Evolutionary conservation across 2,797 vertebrate species (phyloP).

Genomic region (Poeciliopsis gracilis): DNA sequence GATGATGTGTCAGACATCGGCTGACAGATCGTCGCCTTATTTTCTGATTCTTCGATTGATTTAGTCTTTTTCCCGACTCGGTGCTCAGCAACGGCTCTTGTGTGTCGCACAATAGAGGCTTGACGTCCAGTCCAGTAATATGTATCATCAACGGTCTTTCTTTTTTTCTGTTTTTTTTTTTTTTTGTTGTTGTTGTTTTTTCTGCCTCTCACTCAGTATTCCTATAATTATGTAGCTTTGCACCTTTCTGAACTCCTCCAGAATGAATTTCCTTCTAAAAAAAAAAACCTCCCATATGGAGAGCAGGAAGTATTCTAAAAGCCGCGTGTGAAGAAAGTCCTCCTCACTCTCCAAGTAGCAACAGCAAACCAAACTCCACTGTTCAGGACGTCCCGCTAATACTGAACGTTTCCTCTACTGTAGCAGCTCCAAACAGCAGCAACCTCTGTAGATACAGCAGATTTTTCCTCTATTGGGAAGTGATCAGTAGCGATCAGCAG

Average conservation of each 20-base stretch:
- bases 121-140: too few relatives aligned
- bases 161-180: too few relatives aligned
- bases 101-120: too few relatives aligned
- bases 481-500: background rate
- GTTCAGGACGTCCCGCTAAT: background rate
- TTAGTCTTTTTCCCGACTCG: too few relatives aligned
- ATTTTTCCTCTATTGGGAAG: background rate
- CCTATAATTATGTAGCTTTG: background rate
- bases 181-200: too few relatives aligned
- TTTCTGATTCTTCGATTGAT: too few relatives aligned
- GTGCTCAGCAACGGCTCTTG: too few relatives aligned
- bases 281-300: background rate
- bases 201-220: constrained; percentile 12
- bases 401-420: constrained; percentile 18
- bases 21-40: too few relatives aligned
- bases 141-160: too few relatives aligned
- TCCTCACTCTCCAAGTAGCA: constrained; percentile 26
- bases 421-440: constrained; percentile 2
- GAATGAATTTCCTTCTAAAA: constrained; percentile 5
- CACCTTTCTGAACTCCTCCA: constrained; percentile 15
- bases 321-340: background rate
- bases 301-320: background rate
- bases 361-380: background rate
- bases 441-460: background rate
- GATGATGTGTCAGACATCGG: too few relatives aligned